Evolutionary conservation across 2,797 vertebrate genomes (phyloP).

Genomic region (Schizopygopsis malacanthus): DNA sequence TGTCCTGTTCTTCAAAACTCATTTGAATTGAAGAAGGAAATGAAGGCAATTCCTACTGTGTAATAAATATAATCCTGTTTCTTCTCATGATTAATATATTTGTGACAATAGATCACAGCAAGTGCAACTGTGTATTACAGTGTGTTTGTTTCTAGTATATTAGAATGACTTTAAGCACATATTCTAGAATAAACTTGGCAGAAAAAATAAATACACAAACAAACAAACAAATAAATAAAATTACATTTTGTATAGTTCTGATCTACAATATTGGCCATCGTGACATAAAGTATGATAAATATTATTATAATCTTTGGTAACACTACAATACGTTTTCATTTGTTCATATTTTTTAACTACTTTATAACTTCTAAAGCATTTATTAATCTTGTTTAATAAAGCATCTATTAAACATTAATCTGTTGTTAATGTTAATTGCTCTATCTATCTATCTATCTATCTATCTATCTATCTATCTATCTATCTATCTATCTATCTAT

Average conservation of each 20-base stretch:
- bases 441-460: too few relatives aligned
- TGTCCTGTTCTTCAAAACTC: background rate
- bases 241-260: background rate
- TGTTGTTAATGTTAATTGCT: too few relatives aligned
- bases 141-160: background rate
- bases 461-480: too few relatives aligned
- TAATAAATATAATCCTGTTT: constrained; percentile 5
- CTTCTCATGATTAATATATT: background rate
- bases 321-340: too few relatives aligned
- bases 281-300: background rate
- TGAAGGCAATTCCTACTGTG: background rate
- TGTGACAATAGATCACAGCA: background rate
- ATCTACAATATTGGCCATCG: background rate
- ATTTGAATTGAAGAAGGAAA: background rate
- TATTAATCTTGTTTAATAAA: too few relatives aligned
- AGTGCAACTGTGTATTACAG: background rate
- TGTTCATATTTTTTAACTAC: too few relatives aligned
- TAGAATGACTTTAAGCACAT: too few relatives aligned
- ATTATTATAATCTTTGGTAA: too few relatives aligned
- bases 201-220: background rate
- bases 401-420: too few relatives aligned
- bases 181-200: too few relatives aligned
- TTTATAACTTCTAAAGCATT: too few relatives aligned
- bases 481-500: too few relatives aligned
- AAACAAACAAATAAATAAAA: background rate